Evolutionary conservation across 2,797 vertebrate species (phyloP).

Genomic region (Squalus acanthias): DNA sequence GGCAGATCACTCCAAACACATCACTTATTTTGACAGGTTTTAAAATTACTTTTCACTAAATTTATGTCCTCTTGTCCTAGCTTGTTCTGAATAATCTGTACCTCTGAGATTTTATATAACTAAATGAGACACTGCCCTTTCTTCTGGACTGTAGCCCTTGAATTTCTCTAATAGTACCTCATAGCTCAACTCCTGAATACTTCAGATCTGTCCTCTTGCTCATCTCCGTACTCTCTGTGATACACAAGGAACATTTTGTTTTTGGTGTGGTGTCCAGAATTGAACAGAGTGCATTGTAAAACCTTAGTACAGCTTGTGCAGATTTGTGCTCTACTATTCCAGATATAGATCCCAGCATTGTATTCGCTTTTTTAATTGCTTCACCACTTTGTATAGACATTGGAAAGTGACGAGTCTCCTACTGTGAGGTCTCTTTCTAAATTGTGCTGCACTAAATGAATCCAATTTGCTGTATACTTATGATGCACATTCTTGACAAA

Average conservation of each 20-base stretch:
- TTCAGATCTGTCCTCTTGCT: background rate
- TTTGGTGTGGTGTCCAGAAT: background rate
- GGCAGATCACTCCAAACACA: background rate
- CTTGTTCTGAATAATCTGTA: background rate
- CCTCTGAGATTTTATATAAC: background rate
- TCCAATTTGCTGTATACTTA: background rate
- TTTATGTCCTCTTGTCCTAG: background rate
- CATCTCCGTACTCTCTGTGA: background rate
- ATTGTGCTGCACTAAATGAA: slow-evolving; percentile 4
- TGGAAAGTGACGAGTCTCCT: background rate
- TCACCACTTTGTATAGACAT: background rate
- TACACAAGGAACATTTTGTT: background rate
- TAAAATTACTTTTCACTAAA: background rate
- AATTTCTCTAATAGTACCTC: background rate
- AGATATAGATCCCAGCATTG: background rate
- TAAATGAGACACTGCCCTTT: too few species aligned
- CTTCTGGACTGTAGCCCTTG: background rate
- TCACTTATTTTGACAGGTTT: background rate
- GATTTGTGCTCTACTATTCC: background rate
- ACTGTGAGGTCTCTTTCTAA: background rate
- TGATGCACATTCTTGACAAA: background rate
- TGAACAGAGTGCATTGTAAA: background rate
- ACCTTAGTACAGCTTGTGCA: background rate
- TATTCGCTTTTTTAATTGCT: background rate
- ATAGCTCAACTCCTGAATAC: background rate